Evolutionary conservation across 2,888 invertebrate genomes (phyloP).

Genomic region (Drosophila affinis): DNA sequence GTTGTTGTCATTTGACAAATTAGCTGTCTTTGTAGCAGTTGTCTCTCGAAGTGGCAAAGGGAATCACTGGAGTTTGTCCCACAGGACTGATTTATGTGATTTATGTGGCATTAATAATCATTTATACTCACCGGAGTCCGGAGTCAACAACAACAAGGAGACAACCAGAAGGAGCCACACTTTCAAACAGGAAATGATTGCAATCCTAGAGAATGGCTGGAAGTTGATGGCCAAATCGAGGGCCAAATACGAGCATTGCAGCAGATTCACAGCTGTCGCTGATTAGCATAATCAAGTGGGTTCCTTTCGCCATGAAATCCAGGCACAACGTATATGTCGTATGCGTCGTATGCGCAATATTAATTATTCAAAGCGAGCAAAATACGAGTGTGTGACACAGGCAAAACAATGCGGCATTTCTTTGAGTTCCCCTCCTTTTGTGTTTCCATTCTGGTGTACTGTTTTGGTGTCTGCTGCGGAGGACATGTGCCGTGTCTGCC

Average conservation of each 20-base stretch:
- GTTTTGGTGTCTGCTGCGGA: slow-evolving; percentile 27
- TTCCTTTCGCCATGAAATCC: slow-evolving; percentile 11
- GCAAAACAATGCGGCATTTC: slow-evolving; percentile 34
- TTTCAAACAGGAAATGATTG: background rate
- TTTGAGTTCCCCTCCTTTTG: background rate
- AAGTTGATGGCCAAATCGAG: slow-evolving; percentile 16
- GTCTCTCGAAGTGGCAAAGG: slow-evolving; percentile 13
- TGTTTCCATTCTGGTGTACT: background rate
- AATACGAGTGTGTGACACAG: slow-evolving; percentile 11
- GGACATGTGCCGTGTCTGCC: slow-evolving; percentile 37
- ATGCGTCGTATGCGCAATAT: slow-evolving; percentile 76
- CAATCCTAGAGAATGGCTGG: slow-evolving; percentile 17
- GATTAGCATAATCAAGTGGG: slow-evolving; percentile 58
- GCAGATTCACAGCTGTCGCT: slow-evolving; percentile 41
- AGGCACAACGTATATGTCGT: slow-evolving; percentile 61
- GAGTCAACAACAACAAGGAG: background rate
- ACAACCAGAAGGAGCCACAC: background rate
- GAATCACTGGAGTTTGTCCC: slow-evolving; percentile 33
- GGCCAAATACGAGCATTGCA: slow-evolving; percentile 26
- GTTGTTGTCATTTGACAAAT: slow-evolving; percentile 66
- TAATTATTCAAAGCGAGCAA: slow-evolving; percentile 63
- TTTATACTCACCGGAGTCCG: slow-evolving; percentile 48
- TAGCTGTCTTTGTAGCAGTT: slow-evolving; percentile 49
- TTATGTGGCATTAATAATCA: slow-evolving; percentile 68
- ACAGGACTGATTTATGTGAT: slow-evolving; percentile 57